These are phyloP conservation scores for Hypomecis punctinalis DNA, from an alignment of 2,888 invertebrate genomes.

Conservation along the genomic window DNA sequence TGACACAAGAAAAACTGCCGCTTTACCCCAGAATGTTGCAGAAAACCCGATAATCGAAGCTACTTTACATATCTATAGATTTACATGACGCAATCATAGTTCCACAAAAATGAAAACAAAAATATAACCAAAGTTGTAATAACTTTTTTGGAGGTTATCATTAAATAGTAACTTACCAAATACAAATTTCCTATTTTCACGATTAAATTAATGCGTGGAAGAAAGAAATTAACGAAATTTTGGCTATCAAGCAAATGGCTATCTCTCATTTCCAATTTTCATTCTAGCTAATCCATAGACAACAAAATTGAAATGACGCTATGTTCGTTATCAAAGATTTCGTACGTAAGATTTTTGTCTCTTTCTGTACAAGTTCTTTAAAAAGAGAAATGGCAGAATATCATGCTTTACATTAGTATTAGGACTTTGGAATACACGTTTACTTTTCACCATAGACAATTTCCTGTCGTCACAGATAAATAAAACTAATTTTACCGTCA, in stretches of 20 bases:
- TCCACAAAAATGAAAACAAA: slow-evolving; percentile 76
- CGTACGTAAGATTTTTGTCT: not conserved
- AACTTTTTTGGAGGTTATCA: slow-evolving; percentile 55
- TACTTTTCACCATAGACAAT: not conserved
- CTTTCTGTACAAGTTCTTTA: not conserved
- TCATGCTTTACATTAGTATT: not conserved
- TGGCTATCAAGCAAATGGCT: slow-evolving; percentile 73
- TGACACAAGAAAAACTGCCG: slow-evolving; percentile 9
- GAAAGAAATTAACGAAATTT: slow-evolving; percentile 49
- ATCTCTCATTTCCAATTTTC: slow-evolving; percentile 66
- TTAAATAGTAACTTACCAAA: slow-evolving; percentile 47
- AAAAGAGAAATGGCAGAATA: not conserved
- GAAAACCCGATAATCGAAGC: slow-evolving; percentile 45
- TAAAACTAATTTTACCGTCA: no score
- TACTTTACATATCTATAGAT: slow-evolving; percentile 66
- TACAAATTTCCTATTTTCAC: slow-evolving; percentile 35
- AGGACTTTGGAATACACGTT: not conserved
- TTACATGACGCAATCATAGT: slow-evolving; percentile 83
- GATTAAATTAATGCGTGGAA: slow-evolving; percentile 25
- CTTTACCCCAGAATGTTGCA: slow-evolving; percentile 12
- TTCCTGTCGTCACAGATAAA: slow-evolving; percentile 1
- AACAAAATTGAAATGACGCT: slow-evolving; percentile 27
- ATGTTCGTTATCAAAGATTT: not conserved
- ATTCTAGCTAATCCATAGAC: slow-evolving; percentile 56
- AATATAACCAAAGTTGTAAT: slow-evolving; percentile 71